Percentiles rank a stretch among this genome's conserved stretches.
Conservation (phyloP, 1,140 invertebrate species). For the Drosophila sulfurigaster region DNA sequence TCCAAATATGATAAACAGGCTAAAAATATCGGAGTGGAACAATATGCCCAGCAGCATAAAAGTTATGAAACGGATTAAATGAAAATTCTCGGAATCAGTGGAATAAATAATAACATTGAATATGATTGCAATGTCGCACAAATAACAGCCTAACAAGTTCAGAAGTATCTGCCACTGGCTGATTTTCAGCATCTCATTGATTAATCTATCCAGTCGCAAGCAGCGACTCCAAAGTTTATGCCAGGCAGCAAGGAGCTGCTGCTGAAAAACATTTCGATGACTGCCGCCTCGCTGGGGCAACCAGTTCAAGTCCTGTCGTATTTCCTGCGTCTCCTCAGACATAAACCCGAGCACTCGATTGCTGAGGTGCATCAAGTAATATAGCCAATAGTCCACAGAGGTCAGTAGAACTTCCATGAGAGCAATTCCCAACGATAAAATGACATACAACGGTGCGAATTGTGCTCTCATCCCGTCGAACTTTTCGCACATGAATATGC, state of each 20-base stretch:
- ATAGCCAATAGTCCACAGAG: conserved; percentile 40
- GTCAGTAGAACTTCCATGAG: conserved; percentile 49
- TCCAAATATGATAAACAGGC: conserved; percentile 20
- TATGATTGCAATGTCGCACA: conserved; percentile 40
- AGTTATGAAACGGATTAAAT: conserved; percentile 2
- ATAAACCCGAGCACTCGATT: conserved; percentile 55
- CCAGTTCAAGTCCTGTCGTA: conserved; percentile 35
- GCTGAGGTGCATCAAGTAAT: conserved; percentile 25
- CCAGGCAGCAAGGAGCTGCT: conserved; percentile 55
- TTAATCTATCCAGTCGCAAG: conserved; percentile 33
- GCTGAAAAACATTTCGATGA: conserved; percentile 34
- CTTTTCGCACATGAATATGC: conserved; percentile 26
- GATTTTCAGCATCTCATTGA: conserved; percentile 24
- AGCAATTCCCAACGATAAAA: conserved; percentile 6
- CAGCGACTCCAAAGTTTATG: conserved; percentile 37
- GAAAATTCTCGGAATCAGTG: conserved; percentile 7
- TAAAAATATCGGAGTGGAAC: conserved; percentile 1
- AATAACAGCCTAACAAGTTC: conserved; percentile 47
- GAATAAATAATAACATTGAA: conserved; percentile 56
- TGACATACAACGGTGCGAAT: conserved; percentile 8
- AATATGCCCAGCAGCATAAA: neutral
- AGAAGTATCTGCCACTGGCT: conserved; percentile 55
- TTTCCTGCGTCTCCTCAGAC: conserved; percentile 14
- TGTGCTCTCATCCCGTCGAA: neutral
- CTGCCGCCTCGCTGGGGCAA: conserved; percentile 25